phyloP scores from a whole-genome alignment of 2,113 vertebrate genomes.

The Bubo scandiacus region DNA sequence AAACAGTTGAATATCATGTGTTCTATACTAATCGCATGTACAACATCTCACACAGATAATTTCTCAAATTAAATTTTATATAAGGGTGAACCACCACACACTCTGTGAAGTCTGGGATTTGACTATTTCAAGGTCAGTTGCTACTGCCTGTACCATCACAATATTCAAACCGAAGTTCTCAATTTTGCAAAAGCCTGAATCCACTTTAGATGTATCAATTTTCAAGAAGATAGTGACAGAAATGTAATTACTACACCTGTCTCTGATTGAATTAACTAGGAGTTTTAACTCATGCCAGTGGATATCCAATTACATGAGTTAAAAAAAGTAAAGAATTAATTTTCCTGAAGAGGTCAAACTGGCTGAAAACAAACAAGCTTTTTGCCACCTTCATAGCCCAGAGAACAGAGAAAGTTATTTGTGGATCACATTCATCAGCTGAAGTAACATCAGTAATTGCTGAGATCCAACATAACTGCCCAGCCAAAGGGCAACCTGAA shows the following conservation, averaged over 20 bases:
- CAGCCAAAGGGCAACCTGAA: not conserved
- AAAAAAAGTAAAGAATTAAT: conserved; percentile 5
- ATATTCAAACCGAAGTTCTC: not conserved
- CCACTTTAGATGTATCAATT: not conserved
- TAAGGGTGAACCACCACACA: not conserved
- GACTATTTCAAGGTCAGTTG: not conserved
- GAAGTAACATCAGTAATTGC: not conserved
- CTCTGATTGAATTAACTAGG: not conserved
- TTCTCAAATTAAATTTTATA: not conserved
- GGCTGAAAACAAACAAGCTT: conserved; percentile 8
- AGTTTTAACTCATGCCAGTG: not conserved
- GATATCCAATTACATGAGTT: not conserved
- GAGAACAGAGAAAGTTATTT: not conserved
- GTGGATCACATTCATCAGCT: not conserved
- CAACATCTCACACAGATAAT: not conserved
- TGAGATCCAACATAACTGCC: not conserved
- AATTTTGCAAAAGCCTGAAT: not conserved
- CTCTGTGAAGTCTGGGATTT: not conserved
- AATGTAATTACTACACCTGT: not conserved
- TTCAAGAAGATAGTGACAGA: not conserved
- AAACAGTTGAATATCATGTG: not conserved
- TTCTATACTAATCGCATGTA: not conserved
- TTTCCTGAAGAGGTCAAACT: conserved; percentile 4
- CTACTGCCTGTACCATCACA: not conserved
- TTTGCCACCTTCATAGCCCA: not conserved